Evolutionary conservation across 2,113 vertebrate species (phyloP).

Genomic region (Oceanites oceanicus): DNA sequence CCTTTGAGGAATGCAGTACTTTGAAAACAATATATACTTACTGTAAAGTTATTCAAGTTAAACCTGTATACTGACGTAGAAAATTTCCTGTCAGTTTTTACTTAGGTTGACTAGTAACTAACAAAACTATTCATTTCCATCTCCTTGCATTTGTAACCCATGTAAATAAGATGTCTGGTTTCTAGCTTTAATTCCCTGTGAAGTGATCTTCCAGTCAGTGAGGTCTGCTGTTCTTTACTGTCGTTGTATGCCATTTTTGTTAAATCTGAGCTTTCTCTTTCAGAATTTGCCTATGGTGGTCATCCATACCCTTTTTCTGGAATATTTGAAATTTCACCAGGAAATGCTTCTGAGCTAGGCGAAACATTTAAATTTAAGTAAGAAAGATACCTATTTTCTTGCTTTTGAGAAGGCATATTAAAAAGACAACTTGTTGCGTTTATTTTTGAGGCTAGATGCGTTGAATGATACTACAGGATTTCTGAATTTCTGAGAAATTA

Average conservation of each 20-base stretch:
- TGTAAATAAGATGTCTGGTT: background rate
- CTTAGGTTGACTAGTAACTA: background rate
- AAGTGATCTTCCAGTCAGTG: background rate
- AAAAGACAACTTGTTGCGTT: background rate
- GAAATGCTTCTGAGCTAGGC: conserved; percentile 94
- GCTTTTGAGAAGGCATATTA: background rate
- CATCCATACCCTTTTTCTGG: conserved; percentile 99
- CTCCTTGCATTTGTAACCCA: background rate
- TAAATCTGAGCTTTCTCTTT: conserved; percentile 72
- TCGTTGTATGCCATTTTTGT: background rate
- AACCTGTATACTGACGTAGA: background rate
- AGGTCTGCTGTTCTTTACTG: background rate
- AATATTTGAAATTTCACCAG: conserved; percentile 97
- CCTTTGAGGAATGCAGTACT: background rate
- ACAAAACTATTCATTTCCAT: background rate
- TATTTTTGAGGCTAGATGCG: background rate
- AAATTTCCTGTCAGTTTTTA: background rate
- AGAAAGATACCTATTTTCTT: conserved; percentile 56
- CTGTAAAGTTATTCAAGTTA: background rate
- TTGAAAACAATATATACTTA: background rate
- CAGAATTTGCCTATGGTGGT: conserved; percentile 98
- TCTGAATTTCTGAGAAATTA: background rate
- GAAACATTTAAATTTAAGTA: conserved; percentile 99
- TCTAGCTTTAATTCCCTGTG: background rate
- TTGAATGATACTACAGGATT: background rate